Evolutionary conservation across 1,140 invertebrate genomes (phyloP).

Genomic region (Drosophila ficusphila): DNA sequence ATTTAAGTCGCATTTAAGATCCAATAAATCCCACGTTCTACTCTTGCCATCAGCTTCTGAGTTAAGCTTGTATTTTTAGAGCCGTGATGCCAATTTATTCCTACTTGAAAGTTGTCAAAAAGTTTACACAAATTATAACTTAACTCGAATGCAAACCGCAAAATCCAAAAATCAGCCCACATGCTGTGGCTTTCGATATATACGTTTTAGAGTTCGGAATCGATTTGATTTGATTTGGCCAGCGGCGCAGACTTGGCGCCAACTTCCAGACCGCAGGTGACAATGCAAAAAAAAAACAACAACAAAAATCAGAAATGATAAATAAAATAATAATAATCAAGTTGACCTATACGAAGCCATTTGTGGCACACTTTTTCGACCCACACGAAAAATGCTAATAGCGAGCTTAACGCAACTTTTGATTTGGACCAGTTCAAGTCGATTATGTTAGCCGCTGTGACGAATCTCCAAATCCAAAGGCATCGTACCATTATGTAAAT

Average conservation of each 20-base stretch:
- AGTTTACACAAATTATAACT: slow-evolving; percentile 76
- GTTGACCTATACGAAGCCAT: slow-evolving; percentile 50
- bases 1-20: not conserved
- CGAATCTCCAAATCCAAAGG: slow-evolving; percentile 30
- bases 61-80: slow-evolving; percentile 70
- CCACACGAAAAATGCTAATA: slow-evolving; percentile 61
- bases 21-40: slow-evolving; percentile 14
- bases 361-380: slow-evolving; percentile 60
- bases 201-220: slow-evolving; percentile 51
- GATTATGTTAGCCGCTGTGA: slow-evolving; percentile 48
- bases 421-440: slow-evolving; percentile 12
- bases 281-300: slow-evolving; percentile 48
- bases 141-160: slow-evolving; percentile 63
- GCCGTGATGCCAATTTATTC: slow-evolving; percentile 53
- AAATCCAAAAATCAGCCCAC: slow-evolving; percentile 57
- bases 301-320: slow-evolving; percentile 4
- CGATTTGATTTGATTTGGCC: slow-evolving; percentile 70
- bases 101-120: slow-evolving; percentile 67
- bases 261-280: slow-evolving; percentile 61
- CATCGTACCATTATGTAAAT: slow-evolving; percentile 9
- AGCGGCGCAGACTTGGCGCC: slow-evolving; percentile 64
- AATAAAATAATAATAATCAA: slow-evolving; percentile 37
- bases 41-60: slow-evolving; percentile 42
- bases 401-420: slow-evolving; percentile 45
- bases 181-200: slow-evolving; percentile 43